These are phyloP conservation scores for Colistium nudipinnis DNA, from an alignment of 2,113 vertebrate genomes.

Conservation along the genomic window DNA sequence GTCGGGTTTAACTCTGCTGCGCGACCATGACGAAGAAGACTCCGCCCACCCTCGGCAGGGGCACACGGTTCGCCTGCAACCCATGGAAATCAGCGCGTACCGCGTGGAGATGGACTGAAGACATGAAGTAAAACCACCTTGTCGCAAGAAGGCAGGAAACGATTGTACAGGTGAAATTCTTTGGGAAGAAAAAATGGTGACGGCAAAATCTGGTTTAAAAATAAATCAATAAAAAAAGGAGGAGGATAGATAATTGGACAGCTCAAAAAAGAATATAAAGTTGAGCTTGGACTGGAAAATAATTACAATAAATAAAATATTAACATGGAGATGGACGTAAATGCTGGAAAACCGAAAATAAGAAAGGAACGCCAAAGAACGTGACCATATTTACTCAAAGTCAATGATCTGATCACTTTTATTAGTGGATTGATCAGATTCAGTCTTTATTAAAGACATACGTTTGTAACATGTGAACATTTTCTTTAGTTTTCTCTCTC, in stretches of 20 bases:
- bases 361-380: not conserved
- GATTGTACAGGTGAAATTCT: not conserved
- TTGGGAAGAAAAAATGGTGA: not conserved
- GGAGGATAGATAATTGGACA: too few species aligned
- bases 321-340: not conserved
- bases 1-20: slow-evolving; percentile 51
- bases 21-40: slow-evolving; percentile 20
- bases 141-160: not conserved
- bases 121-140: not conserved
- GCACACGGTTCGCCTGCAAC: slow-evolving; percentile 1
- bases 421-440: not conserved
- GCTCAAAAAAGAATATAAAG: too few species aligned
- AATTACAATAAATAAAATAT: not conserved
- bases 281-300: too few species aligned
- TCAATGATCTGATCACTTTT: not conserved
- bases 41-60: slow-evolving; percentile 12
- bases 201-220: not conserved
- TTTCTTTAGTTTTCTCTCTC: too few species aligned
- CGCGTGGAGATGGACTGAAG: slow-evolving; percentile 26
- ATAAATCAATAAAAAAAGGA: too few species aligned
- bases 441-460: not conserved
- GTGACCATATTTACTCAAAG: not conserved
- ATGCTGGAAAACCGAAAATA: not conserved
- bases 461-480: too few species aligned
- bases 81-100: slow-evolving; percentile 69